These are phyloP conservation scores for Charanyca ferruginea DNA, from an alignment of 2,888 invertebrate species.

Conservation along the genomic window DNA sequence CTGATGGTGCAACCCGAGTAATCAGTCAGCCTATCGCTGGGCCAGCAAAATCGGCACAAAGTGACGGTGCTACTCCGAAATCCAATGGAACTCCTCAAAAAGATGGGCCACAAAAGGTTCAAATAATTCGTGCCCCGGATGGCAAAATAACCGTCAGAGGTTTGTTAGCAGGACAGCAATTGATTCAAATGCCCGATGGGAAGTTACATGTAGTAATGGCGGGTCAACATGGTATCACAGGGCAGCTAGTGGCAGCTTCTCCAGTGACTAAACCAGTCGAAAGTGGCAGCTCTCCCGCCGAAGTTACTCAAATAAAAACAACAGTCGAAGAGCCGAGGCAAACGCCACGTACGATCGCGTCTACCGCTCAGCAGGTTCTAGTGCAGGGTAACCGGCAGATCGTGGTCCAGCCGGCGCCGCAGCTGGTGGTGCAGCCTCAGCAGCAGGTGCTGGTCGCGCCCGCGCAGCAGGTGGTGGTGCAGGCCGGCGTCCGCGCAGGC, in stretches of 20 bases:
- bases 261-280: slow-evolving; percentile 74
- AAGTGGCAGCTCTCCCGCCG: slow-evolving; percentile 41
- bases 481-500: slow-evolving; percentile 66
- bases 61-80: slow-evolving; percentile 77
- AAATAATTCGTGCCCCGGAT: slow-evolving; percentile 97
- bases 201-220: slow-evolving; percentile 96
- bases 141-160: slow-evolving; percentile 98
- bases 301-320: slow-evolving; percentile 43
- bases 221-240: slow-evolving; percentile 90
- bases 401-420: slow-evolving; percentile 79
- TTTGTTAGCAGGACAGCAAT: slow-evolving; percentile 97
- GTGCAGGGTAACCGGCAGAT: slow-evolving; percentile 79
- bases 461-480: slow-evolving; percentile 74
- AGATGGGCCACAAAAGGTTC: slow-evolving; percentile 94
- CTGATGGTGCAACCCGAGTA: slow-evolving; percentile 93
- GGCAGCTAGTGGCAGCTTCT: slow-evolving; percentile 84
- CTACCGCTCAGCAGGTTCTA: slow-evolving; percentile 75
- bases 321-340: slow-evolving; percentile 60
- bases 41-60: slow-evolving; percentile 76
- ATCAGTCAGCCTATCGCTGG: slow-evolving; percentile 91
- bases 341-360: slow-evolving; percentile 51
- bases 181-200: slow-evolving; percentile 98
- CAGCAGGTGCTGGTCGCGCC: slow-evolving; percentile 77
- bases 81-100: slow-evolving; percentile 79
- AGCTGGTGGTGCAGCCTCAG: slow-evolving; percentile 57